These are phyloP conservation scores for Hirudo medicinalis DNA, from an alignment of 1,140 invertebrate species.

Conservation along the genomic window DNA sequence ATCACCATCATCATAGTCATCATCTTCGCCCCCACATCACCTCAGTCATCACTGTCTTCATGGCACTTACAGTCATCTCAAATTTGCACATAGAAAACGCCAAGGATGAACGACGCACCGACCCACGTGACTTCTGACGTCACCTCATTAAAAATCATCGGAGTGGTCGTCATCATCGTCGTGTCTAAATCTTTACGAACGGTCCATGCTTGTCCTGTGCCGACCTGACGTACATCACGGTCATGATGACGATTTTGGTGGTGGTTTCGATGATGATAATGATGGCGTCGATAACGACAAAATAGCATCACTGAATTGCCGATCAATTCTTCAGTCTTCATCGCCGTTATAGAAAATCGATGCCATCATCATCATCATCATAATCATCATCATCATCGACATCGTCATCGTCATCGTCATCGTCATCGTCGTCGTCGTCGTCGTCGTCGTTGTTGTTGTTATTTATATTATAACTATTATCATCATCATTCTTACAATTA, in stretches of 20 bases:
- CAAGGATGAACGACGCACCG: too few relatives aligned
- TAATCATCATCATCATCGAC: not conserved
- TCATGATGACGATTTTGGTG: not conserved
- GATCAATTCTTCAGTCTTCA: too few relatives aligned
- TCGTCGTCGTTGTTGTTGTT: not conserved
- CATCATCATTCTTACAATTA: not conserved
- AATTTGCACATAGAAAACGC: not conserved
- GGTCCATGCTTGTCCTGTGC: not conserved
- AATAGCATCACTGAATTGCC: too few relatives aligned
- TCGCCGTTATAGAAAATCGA: too few relatives aligned
- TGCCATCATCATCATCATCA: not conserved
- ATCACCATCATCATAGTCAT: not conserved
- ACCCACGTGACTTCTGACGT: too few relatives aligned
- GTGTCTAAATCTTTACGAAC: slow-evolving; percentile 11
- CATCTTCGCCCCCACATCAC: not conserved
- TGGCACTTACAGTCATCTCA: slow-evolving; percentile 7
- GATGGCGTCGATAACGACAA: not conserved
- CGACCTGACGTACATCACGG: not conserved
- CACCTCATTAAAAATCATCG: not conserved
- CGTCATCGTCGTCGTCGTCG: not conserved
- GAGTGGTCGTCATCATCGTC: not conserved
- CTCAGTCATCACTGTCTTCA: not conserved
- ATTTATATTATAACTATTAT: not conserved
- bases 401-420: slow-evolving; percentile 7
- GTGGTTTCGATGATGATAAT: not conserved